Evolutionary conservation across 2,797 vertebrate genomes (phyloP), one percentile per base, ranked within the genome.

Genomic region (Alfaro cultratus): DNA sequence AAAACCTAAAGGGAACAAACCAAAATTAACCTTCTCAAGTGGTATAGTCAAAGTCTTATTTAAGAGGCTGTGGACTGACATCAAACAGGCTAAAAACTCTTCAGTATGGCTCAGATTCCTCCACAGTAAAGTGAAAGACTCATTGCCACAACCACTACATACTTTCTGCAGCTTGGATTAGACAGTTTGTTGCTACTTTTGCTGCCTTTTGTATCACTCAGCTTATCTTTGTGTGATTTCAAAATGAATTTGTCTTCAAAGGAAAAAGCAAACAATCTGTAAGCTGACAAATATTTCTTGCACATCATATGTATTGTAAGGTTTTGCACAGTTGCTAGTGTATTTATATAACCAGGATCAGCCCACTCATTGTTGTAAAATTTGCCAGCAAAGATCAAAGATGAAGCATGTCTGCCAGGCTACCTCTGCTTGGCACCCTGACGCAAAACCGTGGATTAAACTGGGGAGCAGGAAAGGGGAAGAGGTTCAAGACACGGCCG

Each of bases 381-480:
- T 89, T 87, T 91, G 82, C 88, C 88, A 81, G 78, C 73, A 41
- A 67, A 85, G 88, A 93, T 92, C 88, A 93, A 92, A 92, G 88
- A 55, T 84, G 85, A 79, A 76, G 60, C 70, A 34, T 82, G 84
- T 84, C 89, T 91, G 87, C 88, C 87, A 87, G 91, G 91, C 90
- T 92, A 91, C 88, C 88, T 86, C 87, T 78, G 83, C 85, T 71
- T 85, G 90, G 86, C 89, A 83, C 75, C 64, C 73, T 21, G 85
- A 91, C 88, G 92, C 89, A 90, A 92, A 94, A 81, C 91, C 84
- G 73, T 15, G 81, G 92, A 93, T 94, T 94, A 91, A 85, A 80
- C 76, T 4, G 18, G 34, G 46, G 82, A 79, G 73, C 46, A 74
- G 26, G 23, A 72, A 41, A n/a, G 26, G 55, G 71, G 60, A 45